A percentile compares a stretch with the other conserved stretches of the same genome.
These are phyloP conservation scores for Strongylocentrotus purpuratus DNA, from an alignment of 35 echinoderm and acorn worm genomes.

Conservation along the genomic window DNA sequence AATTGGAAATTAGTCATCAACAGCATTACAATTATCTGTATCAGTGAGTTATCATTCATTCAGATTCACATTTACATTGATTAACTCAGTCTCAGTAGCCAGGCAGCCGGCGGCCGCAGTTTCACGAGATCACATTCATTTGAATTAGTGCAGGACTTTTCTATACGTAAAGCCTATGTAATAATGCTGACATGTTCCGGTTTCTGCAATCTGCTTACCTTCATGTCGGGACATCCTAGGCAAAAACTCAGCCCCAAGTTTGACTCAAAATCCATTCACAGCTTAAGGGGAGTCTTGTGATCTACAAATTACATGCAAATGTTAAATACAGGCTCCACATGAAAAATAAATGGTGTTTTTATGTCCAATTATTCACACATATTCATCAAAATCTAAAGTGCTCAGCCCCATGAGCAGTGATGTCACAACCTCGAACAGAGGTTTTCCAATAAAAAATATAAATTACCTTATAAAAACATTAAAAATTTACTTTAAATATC, in stretches of 20 bases:
- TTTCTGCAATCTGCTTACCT: conserved; percentile 66
- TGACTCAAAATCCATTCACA: conserved; percentile 42
- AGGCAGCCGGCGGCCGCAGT: no score
- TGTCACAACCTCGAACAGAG: conserved; percentile 21
- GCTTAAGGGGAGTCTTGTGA: background rate
- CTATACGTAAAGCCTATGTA: background rate
- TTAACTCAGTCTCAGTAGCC: no score
- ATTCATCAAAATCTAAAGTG: conserved; percentile 23
- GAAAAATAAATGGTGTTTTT: conserved; percentile 19
- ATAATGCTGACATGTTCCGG: conserved; percentile 54
- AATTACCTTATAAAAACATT: background rate
- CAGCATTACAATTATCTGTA: no score
- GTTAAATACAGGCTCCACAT: background rate
- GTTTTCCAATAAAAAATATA: background rate
- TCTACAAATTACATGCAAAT: background rate
- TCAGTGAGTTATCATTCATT: no score
- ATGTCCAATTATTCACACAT: background rate
- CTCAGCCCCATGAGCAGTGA: conserved; percentile 50
- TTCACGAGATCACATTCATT: no score
- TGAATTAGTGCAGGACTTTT: background rate
- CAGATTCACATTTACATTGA: no score
- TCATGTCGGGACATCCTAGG: conserved; percentile 92
- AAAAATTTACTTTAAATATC: background rate
- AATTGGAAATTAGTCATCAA: no score
- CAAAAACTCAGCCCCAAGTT: conserved; percentile 33